A percentile compares a stretch with the other conserved stretches of the same genome.
phyloP scores from a whole-genome alignment of 1,140 invertebrate genomes.

The Arion vulgaris region DNA sequence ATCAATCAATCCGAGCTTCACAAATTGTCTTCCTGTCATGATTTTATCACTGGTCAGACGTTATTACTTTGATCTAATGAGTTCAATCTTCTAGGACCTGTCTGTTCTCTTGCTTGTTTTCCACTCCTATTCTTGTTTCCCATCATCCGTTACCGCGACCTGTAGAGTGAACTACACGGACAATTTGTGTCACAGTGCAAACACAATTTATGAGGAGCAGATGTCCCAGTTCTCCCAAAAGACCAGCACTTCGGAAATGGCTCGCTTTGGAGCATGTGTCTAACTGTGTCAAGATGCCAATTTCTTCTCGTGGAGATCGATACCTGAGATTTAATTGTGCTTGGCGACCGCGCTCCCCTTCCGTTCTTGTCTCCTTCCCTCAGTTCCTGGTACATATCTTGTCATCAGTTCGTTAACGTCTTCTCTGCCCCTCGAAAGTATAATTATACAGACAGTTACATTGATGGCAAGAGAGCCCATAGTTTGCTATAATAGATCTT shows the following conservation, averaged over 20 bases:
- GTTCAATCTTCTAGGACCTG: too few relatives aligned
- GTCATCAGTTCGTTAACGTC: constrained; percentile 25
- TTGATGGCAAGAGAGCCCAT: constrained; percentile 5
- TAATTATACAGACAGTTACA: constrained; percentile 17
- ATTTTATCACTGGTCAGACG: too few relatives aligned
- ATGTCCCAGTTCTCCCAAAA: not conserved
- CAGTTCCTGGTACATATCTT: too few relatives aligned
- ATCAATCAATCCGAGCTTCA: too few relatives aligned
- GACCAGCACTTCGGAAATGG: not conserved
- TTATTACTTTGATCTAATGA: too few relatives aligned
- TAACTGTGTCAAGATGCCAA: constrained; percentile 5
- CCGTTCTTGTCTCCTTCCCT: not conserved
- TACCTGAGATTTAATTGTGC: constrained; percentile 3
- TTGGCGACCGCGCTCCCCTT: not conserved
- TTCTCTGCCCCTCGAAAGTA: constrained; percentile 1
- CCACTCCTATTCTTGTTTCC: not conserved
- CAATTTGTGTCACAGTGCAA: not conserved
- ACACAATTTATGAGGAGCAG: constrained; percentile 13
- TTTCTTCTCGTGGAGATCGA: not conserved
- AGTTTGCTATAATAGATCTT: constrained; percentile 23
- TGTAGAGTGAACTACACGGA: not conserved
- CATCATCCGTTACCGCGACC: not conserved
- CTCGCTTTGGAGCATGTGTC: not conserved
- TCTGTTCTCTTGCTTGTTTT: too few relatives aligned
- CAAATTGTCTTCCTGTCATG: too few relatives aligned